Conservation (phyloP, 2,113 vertebrate genomes). For the Callipepla squamata region DNA sequence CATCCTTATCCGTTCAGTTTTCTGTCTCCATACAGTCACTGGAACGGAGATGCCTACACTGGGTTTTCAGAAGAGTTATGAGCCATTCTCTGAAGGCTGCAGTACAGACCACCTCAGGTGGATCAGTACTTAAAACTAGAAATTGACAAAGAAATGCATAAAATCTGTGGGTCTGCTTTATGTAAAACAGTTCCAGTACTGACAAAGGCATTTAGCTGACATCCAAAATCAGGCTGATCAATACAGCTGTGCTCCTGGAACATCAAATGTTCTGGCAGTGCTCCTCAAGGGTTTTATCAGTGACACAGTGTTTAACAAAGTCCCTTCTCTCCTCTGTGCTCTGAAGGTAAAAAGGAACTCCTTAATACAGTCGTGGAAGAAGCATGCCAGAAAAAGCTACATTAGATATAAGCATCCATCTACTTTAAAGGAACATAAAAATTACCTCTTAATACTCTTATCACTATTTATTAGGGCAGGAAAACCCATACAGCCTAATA, state of each 20-base stretch:
- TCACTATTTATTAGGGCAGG: conserved; percentile 37
- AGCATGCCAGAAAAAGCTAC: background rate
- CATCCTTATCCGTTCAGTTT: background rate
- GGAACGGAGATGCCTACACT: background rate
- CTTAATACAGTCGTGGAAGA: background rate
- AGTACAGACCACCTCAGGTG: background rate
- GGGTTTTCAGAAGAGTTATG: background rate
- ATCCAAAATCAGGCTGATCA: background rate
- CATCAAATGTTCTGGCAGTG: background rate
- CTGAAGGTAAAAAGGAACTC: background rate
- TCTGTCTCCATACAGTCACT: background rate
- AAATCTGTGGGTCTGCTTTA: background rate
- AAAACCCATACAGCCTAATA: conserved; percentile 50
- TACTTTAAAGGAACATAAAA: conserved; percentile 13
- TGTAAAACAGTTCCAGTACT: background rate
- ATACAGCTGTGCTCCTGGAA: background rate
- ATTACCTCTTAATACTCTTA: conserved; percentile 55
- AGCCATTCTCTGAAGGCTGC: background rate
- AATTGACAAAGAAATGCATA: background rate
- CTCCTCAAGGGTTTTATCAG: background rate
- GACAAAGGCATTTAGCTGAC: background rate
- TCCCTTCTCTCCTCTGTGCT: background rate
- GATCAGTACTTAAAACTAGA: background rate
- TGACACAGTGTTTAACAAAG: background rate
- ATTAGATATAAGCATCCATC: conserved; percentile 10